Evolutionary conservation across 2,888 invertebrate genomes (phyloP).

Genomic region (Molanna angustata): DNA sequence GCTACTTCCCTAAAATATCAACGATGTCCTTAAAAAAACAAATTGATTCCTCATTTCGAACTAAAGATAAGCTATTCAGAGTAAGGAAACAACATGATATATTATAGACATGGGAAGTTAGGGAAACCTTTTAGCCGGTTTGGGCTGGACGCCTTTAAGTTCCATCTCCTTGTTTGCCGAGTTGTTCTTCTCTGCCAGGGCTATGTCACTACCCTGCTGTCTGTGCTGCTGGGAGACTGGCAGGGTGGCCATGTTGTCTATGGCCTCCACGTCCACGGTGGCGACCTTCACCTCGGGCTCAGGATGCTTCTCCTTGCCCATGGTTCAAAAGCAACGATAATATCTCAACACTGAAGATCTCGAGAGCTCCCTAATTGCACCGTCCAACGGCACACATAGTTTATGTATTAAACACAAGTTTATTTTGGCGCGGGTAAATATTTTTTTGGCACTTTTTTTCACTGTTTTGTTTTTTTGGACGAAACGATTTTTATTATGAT

Average conservation of each 20-base stretch:
- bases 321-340: no score
- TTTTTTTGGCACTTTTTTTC: background rate
- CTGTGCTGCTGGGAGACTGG: slow-evolving; percentile 75
- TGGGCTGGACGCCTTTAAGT: slow-evolving; percentile 79
- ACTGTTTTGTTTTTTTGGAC: background rate
- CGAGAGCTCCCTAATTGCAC: no score
- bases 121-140: slow-evolving; percentile 80
- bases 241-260: slow-evolving; percentile 87
- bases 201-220: slow-evolving; percentile 65
- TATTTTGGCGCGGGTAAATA: no score
- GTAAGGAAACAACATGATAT: no score
- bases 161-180: slow-evolving; percentile 85
- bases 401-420: background rate
- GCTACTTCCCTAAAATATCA: no score
- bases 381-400: no score
- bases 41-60: no score
- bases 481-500: background rate
- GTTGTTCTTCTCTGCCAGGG: slow-evolving; percentile 78
- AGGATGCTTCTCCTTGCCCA: slow-evolving; percentile 55
- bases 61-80: no score
- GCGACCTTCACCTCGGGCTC: slow-evolving; percentile 82
- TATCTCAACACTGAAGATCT: no score
- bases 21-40: no score
- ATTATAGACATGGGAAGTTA: no score
- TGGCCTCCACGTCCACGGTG: slow-evolving; percentile 82